These are phyloP conservation scores for Parochlus steinenii DNA, from an alignment of 2,888 invertebrate species.

Conservation along the genomic window DNA sequence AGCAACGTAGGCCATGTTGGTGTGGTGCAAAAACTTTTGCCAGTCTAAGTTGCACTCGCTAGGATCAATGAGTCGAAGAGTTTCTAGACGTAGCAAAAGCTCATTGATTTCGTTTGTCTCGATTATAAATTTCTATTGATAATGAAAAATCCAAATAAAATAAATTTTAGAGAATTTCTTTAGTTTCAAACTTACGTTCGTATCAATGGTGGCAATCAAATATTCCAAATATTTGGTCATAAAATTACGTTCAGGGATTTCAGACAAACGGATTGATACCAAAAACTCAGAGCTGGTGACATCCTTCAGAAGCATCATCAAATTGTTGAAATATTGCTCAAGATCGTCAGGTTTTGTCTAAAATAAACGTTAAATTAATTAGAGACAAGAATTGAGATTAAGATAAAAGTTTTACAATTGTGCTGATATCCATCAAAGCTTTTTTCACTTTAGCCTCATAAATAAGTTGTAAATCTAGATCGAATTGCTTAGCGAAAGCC, in stretches of 20 bases:
- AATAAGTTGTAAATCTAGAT: conserved; percentile 26
- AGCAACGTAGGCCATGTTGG: conserved; percentile 23
- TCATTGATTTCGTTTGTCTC: conserved; percentile 26
- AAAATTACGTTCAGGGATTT: conserved; percentile 22
- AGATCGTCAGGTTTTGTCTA: conserved; percentile 17
- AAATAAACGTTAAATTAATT: too few relatives aligned
- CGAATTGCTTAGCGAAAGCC: conserved; percentile 27
- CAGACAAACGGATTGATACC: conserved; percentile 21
- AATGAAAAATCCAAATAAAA: background rate
- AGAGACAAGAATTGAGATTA: too few relatives aligned
- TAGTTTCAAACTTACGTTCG: conserved; percentile 13
- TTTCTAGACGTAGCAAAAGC: conserved; percentile 25
- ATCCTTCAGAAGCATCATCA: conserved; percentile 20
- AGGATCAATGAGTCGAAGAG: conserved; percentile 27
- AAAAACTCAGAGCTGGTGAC: conserved; percentile 25
- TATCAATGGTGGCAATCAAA: conserved; percentile 22
- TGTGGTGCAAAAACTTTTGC: conserved; percentile 28
- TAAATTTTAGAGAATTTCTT: background rate
- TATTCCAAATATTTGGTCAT: conserved; percentile 22
- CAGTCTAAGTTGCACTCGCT: conserved; percentile 27
- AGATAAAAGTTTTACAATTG: conserved; percentile 16
- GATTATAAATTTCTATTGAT: conserved; percentile 14
- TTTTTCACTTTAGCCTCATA: conserved; percentile 26
- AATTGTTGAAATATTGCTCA: conserved; percentile 19
- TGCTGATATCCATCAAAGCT: conserved; percentile 21